phyloP scores from a whole-genome alignment of 2,888 invertebrate species.

The Odontocolon sp. region DNA sequence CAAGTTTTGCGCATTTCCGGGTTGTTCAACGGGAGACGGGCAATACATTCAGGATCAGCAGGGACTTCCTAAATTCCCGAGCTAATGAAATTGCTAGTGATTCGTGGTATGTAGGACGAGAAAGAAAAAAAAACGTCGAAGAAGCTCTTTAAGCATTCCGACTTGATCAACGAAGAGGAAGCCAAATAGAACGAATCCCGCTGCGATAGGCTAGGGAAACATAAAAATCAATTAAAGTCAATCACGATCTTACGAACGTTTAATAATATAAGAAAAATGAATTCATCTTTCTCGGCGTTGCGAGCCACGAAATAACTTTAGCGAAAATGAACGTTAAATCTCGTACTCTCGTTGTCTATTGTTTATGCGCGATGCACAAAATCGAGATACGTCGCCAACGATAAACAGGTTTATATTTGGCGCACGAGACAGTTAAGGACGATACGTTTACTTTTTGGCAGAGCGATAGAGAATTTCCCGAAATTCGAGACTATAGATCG shows the following conservation, averaged over 20 bases:
- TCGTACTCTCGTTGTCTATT: conserved; percentile 17
- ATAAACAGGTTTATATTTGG: conserved; percentile 33
- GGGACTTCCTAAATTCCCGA: conserved; percentile 11
- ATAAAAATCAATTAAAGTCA: conserved; percentile 13
- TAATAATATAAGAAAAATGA: neutral
- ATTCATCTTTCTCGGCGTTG: neutral
- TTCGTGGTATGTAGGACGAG: conserved; percentile 1
- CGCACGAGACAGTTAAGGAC: conserved; percentile 21
- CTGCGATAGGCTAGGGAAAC: neutral
- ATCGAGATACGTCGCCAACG: conserved; percentile 2
- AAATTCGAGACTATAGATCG: conserved; percentile 9
- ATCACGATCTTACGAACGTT: neutral
- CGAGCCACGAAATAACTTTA: neutral
- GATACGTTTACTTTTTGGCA: conserved; percentile 13
- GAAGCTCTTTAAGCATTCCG: neutral
- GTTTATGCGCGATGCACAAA: conserved; percentile 7
- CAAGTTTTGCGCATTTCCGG: conserved; percentile 53
- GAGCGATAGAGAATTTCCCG: conserved; percentile 1
- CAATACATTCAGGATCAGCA: neutral
- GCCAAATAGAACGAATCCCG: neutral
- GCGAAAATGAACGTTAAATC: neutral
- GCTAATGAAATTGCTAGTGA: conserved; percentile 16
- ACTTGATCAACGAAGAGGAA: neutral
- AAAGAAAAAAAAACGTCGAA: neutral
- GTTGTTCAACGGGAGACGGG: neutral